These are phyloP conservation scores for Lasioglossum lativentre DNA, from an alignment of 2,888 invertebrate genomes.

Conservation along the genomic window DNA sequence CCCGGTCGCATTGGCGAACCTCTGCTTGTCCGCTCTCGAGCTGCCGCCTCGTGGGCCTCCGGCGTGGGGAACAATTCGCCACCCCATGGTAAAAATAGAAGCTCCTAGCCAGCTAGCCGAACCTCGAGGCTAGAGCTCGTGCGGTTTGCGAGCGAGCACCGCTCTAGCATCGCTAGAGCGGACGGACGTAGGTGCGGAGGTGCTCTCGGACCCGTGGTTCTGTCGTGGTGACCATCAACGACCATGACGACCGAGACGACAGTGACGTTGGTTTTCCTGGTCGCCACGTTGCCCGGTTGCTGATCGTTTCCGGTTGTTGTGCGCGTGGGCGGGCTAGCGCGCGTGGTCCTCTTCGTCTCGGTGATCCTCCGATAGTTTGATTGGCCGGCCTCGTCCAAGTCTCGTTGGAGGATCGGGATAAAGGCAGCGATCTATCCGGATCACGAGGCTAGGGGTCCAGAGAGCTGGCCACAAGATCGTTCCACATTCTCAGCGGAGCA, in stretches of 20 bases:
- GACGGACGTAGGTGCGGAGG: slow-evolving; percentile 37
- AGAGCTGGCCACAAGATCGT: not conserved
- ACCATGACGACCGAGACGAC: not conserved
- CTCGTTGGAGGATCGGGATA: not conserved
- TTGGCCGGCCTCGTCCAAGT: not conserved
- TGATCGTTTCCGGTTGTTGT: not conserved
- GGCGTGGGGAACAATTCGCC: slow-evolving; percentile 81
- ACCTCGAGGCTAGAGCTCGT: slow-evolving; percentile 69
- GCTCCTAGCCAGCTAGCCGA: slow-evolving; percentile 81
- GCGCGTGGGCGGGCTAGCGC: slow-evolving; percentile 5
- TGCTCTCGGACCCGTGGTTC: slow-evolving; percentile 10
- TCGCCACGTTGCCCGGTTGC: slow-evolving; percentile 23
- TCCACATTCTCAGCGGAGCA: slow-evolving; percentile 34
- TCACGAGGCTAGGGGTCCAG: not conserved
- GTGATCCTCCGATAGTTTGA: not conserved
- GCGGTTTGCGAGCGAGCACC: slow-evolving; percentile 51
- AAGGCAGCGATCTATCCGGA: not conserved
- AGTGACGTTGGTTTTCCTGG: slow-evolving; percentile 19
- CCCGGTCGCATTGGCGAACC: slow-evolving; percentile 81
- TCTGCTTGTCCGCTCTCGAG: slow-evolving; percentile 61
- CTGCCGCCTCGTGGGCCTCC: slow-evolving; percentile 73
- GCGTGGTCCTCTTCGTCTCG: not conserved
- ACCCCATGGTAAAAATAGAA: slow-evolving; percentile 84
- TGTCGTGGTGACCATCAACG: slow-evolving; percentile 30
- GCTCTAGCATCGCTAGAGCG: slow-evolving; percentile 69